phyloP scores from a whole-genome alignment of 1,140 invertebrate species.

The Linepithema humile region DNA sequence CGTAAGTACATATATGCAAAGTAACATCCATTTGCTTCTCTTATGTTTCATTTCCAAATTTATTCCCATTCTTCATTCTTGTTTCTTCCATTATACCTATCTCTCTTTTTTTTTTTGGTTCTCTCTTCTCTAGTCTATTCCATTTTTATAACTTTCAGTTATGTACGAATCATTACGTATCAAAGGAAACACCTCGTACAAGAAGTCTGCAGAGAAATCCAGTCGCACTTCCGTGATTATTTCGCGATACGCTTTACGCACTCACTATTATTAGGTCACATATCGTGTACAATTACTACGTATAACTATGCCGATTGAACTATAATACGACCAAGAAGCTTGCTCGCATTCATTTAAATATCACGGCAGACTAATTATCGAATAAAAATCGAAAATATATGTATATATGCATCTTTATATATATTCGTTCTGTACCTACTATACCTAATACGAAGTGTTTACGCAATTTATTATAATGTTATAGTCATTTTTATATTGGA shows the following conservation, averaged over 20 bases:
- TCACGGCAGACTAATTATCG: conserved; percentile 59
- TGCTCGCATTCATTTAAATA: conserved; percentile 19
- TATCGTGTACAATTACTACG: background rate
- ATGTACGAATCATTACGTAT: background rate
- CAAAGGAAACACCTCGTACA: conserved; percentile 18
- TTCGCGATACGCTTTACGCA: background rate
- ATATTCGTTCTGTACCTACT: conserved; percentile 64
- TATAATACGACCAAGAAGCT: conserved; percentile 55
- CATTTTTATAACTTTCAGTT: conserved; percentile 8
- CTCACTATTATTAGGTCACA: background rate
- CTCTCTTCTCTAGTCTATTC: conserved; percentile 16
- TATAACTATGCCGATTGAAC: conserved; percentile 41
- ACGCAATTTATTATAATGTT: no score
- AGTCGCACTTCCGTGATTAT: background rate
- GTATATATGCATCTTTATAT: conserved; percentile 58
- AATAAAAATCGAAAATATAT: conserved; percentile 77
- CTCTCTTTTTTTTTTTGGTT: background rate
- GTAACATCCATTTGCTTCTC: conserved; percentile 27
- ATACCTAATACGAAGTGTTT: no score
- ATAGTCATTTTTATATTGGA: no score
- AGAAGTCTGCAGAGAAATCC: conserved; percentile 51
- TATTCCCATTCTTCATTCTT: background rate
- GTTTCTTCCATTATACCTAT: background rate
- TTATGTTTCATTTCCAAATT: conserved; percentile 31
- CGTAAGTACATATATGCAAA: background rate